Evolutionary conservation across 2,113 vertebrate species (phyloP).

Genomic region (Indri indri): DNA sequence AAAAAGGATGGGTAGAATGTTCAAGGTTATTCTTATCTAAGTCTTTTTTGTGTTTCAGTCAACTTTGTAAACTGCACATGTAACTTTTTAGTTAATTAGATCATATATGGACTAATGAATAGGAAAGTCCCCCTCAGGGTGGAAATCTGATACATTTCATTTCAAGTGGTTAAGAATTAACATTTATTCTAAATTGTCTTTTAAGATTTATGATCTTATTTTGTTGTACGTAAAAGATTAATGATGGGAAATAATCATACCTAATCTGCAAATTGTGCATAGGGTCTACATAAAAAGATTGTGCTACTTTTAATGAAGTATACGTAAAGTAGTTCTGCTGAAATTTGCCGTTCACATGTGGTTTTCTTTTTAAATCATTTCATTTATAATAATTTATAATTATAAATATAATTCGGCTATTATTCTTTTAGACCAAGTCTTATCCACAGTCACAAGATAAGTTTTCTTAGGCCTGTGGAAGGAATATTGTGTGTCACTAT

Average conservation of each 20-base stretch:
- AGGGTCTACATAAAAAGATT: not conserved
- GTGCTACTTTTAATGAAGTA: not conserved
- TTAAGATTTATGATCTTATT: slow-evolving; percentile 15
- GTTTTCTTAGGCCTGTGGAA: not conserved
- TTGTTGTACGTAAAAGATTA: not conserved
- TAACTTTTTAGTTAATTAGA: not conserved
- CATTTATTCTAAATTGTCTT: slow-evolving; percentile 13
- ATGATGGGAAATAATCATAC: not conserved
- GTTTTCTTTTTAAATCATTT: not conserved
- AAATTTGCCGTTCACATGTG: not conserved
- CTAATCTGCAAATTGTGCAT: not conserved
- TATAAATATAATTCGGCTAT: not conserved
- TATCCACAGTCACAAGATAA: not conserved
- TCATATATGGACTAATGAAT: not conserved
- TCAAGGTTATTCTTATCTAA: not conserved
- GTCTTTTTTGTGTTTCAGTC: not conserved
- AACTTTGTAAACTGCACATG: not conserved
- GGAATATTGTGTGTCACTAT: not conserved
- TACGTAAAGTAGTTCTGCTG: not conserved
- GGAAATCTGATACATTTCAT: not conserved
- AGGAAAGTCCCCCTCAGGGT: not conserved
- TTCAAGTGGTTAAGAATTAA: not conserved
- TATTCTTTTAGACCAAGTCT: not conserved
- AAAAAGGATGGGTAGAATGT: not conserved
- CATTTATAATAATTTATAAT: not conserved